These are phyloP conservation scores for Ridgeia piscesae DNA, from an alignment of 1,140 invertebrate genomes.

Conservation along the genomic window DNA sequence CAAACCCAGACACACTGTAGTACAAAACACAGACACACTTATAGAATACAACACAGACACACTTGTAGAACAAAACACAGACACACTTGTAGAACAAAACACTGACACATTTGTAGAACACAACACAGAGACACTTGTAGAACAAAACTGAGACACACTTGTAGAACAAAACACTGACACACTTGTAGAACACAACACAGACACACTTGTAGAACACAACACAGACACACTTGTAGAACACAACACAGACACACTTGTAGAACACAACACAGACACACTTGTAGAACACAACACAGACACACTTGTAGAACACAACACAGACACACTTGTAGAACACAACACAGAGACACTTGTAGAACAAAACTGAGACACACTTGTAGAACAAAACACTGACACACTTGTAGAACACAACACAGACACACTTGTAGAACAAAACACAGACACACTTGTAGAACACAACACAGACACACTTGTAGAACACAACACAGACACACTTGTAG, in stretches of 20 bases:
- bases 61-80: constrained; percentile 12
- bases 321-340: neutral
- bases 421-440: too few relatives aligned
- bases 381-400: constrained; percentile 22
- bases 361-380: too few relatives aligned
- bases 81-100: neutral
- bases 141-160: too few relatives aligned
- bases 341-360: constrained; percentile 6
- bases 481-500: constrained; percentile 16
- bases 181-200: constrained; percentile 11
- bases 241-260: constrained; percentile 16
- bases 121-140: constrained; percentile 16
- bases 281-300: constrained; percentile 13
- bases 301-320: constrained; percentile 11
- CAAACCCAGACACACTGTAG: constrained; percentile 43
- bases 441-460: neutral
- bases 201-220: neutral
- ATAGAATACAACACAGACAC: constrained; percentile 12
- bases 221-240: constrained; percentile 7
- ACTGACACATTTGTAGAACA: too few relatives aligned
- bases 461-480: constrained; percentile 7
- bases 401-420: neutral
- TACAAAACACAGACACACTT: constrained; percentile 17
- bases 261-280: constrained; percentile 18
- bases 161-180: constrained; percentile 24